Evolutionary conservation across 1,140 invertebrate genomes (phyloP), one percentile per base, ranked within the genome.

Genomic region (Drosophila repleta): DNA sequence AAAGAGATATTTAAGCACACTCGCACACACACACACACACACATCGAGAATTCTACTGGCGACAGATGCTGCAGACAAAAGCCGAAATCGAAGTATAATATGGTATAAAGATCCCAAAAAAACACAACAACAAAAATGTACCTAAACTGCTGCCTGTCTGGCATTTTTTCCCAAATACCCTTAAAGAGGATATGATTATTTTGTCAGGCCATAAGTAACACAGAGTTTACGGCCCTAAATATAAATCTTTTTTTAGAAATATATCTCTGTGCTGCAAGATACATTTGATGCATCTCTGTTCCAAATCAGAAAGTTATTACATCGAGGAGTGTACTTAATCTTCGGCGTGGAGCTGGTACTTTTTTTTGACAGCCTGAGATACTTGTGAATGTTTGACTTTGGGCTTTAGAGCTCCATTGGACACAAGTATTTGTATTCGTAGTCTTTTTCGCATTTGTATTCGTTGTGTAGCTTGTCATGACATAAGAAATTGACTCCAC

Each of bases 401-500:
- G 68, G 76, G 75, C 75, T 63, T 53, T 43, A 51, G 21, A 51
- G 46, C 53, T 46, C 56, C 63, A 58, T 61, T 67, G 48, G 74
- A 51, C 60, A 72, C 53, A 65, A 71, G 55, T 68, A 79, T 79
- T 62, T 26, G 57, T 20, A 68, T 69, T 53, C 41, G 57, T 52
- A 52, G 63, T 70, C 39, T 51, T 37, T 63, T 63, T 32, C 53
- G 63, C 20, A 43, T 57, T 41, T 24, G 62, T 58, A 66, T 61
- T 66, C 69, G 62, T 72, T 67, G 63, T 67, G 72, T 79, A 63
- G 79, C 67, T 84, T 85, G 82, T 85, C 81, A 85, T 87, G 83
- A 87, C 83, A 87, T 89, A 87, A 88, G 83, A 87, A 87, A 87
- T 87, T 88, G 83, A 87, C 83, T 87, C 83, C 83, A 87, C 83